Base-by-base conservation (phyloP, 2,113 vertebrate species). In the Hippocampus zosterae region DNA sequence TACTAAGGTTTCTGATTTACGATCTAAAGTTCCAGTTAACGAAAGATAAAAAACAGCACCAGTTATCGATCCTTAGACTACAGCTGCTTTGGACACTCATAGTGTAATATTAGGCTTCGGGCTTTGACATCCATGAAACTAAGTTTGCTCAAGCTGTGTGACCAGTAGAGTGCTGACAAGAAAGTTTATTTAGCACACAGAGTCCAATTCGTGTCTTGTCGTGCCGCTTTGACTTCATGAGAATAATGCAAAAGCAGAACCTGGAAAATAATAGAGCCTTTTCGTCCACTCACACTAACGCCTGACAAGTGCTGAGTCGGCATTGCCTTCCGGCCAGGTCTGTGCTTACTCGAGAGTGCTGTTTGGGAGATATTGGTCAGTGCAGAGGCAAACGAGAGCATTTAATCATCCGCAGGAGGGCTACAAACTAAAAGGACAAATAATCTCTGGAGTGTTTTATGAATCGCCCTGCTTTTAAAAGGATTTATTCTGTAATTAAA, bases 401-500 rank as follows among this genome's bases (percentile, higher is more conserved):
- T 78, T 75, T 85, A 68, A 80, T 80, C 65, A 79, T 83, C 29
- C 52, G 68, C 46, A 25, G 50, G 41, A 33, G 37, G 4, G 66
- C 21, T 70, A 44, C 16, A 57, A 70, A 69, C 19, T 23, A 53
- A 46, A 66, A 70, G 40, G 76, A 48, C 75, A 64, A 61, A 64
- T 62, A 68, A 74, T 61, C 10, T 65, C 50, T 76, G 72, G 74
- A 75, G 64, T 68, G 68, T 72, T 88, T 86, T 83, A 70, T 77
- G 78, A 85, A 72, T 74, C 40, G 69, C 55, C 21, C 52, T 73
- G 85, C 79, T 83, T 87, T 75, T 74, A 65, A 86, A 57, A 88
- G 77, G 77, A 81, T 89, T 91, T 88, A 88, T 90, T 90, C 85
- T 71, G 87, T 77, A 86, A 82, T 91, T 88, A 91, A 79, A 84